These are phyloP conservation scores for Acrossocheilus fasciatus DNA, from an alignment of 2,797 vertebrate genomes.

Conservation along the genomic window DNA sequence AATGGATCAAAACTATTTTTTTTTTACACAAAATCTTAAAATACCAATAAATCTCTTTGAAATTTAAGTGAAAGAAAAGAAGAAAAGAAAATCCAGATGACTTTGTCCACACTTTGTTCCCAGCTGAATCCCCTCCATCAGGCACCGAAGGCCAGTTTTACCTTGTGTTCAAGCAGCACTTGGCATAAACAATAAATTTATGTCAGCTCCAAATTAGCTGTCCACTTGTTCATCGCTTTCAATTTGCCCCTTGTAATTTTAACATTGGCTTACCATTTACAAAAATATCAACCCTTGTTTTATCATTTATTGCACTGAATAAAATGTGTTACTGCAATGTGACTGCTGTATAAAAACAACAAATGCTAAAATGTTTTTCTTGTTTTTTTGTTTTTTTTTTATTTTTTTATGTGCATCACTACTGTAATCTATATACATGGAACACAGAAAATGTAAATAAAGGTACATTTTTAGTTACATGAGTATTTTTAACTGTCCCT, in stretches of 20 bases:
- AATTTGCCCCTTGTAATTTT: not conserved
- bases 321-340: not conserved
- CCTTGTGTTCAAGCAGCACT: not conserved
- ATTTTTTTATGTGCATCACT: not conserved
- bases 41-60: not conserved
- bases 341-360: not conserved
- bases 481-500: not conserved
- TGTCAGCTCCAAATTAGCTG: not conserved
- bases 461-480: not conserved
- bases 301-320: not conserved
- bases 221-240: not conserved
- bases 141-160: not conserved
- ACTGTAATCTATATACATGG: not conserved
- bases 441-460: not conserved
- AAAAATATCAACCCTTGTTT: not conserved
- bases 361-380: not conserved
- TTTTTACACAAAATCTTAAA: not conserved
- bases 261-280: not conserved
- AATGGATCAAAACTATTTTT: not conserved
- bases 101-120: no score
- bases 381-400: no score
- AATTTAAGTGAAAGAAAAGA: no score
- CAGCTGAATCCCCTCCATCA: not conserved
- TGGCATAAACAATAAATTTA: not conserved
- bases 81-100: no score